A percentile compares a stretch with the other conserved stretches of the same genome.
Evolutionary conservation across 2,797 vertebrate species (phyloP).

Genomic region (Gymnocypris eckloni): DNA sequence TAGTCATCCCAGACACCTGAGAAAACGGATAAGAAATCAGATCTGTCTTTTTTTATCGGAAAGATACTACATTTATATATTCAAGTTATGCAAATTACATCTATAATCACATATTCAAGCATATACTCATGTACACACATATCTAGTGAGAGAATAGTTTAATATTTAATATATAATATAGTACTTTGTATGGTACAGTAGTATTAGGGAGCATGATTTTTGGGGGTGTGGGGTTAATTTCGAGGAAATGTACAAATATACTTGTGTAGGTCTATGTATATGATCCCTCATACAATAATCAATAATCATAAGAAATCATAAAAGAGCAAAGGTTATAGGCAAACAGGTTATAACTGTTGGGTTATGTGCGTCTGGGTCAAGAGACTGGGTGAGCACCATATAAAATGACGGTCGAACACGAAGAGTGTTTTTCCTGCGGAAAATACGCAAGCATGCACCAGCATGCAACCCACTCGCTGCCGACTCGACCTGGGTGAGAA

Average conservation of each 20-base stretch:
- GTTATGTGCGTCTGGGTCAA: conserved; percentile 49
- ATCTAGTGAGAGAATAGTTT: conserved; percentile 80
- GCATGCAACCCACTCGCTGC: conserved; percentile 58
- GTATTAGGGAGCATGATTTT: conserved; percentile 73
- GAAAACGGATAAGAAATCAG: conserved; percentile 34
- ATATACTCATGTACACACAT: conserved; percentile 79
- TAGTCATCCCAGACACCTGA: conserved; percentile 50
- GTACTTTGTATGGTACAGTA: conserved; percentile 76
- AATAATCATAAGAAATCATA: conserved; percentile 53
- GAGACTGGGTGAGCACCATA: conserved; percentile 48
- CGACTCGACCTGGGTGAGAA: conserved; percentile 50
- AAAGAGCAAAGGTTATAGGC: conserved; percentile 69
- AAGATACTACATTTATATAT: conserved; percentile 69
- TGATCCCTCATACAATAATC: conserved; percentile 71
- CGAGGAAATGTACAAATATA: conserved; percentile 74
- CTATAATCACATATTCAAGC: conserved; percentile 80
- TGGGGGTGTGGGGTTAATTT: conserved; percentile 58
- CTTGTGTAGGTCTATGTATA: conserved; percentile 63
- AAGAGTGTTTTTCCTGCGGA: conserved; percentile 45
- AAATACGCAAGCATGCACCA: conserved; percentile 34
- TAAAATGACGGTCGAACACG: conserved; percentile 40
- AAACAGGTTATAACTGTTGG: conserved; percentile 69
- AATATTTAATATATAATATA: conserved; percentile 73
- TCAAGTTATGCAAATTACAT: conserved; percentile 81
- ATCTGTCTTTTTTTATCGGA: conserved; percentile 37